These are phyloP conservation scores for Bibio marci DNA, from an alignment of 2,888 invertebrate genomes.

Conservation along the genomic window DNA sequence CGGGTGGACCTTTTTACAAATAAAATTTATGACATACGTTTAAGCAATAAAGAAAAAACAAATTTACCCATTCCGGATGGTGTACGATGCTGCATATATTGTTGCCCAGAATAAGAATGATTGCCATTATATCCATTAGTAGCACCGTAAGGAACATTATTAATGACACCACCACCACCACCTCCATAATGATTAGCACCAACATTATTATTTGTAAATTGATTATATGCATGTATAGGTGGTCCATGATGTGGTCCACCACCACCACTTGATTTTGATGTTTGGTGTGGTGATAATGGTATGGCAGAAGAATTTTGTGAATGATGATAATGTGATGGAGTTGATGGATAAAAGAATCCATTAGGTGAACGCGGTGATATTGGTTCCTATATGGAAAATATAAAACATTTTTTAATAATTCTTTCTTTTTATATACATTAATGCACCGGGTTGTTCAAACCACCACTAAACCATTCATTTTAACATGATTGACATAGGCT, in stretches of 20 bases:
- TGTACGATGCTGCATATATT: slow-evolving; percentile 27
- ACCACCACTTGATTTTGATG: slow-evolving; percentile 1
- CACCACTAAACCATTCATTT: no score
- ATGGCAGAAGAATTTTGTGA: slow-evolving; percentile 10
- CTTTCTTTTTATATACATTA: no score
- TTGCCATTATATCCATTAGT: slow-evolving; percentile 19
- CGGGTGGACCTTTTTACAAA: no score
- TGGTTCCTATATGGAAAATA: slow-evolving; percentile 9
- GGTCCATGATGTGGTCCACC: slow-evolving; percentile 3
- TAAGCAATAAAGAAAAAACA: neutral
- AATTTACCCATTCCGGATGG: slow-evolving; percentile 24
- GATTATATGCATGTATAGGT: slow-evolving; percentile 4
- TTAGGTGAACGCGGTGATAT: slow-evolving; percentile 29
- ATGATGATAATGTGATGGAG: slow-evolving; percentile 27
- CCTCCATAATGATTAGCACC: neutral
- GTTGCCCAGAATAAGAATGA: slow-evolving; percentile 21
- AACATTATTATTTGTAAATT: neutral
- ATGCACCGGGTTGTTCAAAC: no score
- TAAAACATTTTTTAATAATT: no score
- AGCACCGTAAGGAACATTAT: slow-evolving; percentile 19
- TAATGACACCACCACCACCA: slow-evolving; percentile 6
- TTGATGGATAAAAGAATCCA: slow-evolving; percentile 29
- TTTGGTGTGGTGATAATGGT: no score
- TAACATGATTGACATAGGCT: no score
- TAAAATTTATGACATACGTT: neutral